A percentile compares a stretch with the other conserved stretches of the same genome.
Evolutionary conservation across 1,140 invertebrate genomes (phyloP).

Genomic region (Hycleus cichorii): DNA sequence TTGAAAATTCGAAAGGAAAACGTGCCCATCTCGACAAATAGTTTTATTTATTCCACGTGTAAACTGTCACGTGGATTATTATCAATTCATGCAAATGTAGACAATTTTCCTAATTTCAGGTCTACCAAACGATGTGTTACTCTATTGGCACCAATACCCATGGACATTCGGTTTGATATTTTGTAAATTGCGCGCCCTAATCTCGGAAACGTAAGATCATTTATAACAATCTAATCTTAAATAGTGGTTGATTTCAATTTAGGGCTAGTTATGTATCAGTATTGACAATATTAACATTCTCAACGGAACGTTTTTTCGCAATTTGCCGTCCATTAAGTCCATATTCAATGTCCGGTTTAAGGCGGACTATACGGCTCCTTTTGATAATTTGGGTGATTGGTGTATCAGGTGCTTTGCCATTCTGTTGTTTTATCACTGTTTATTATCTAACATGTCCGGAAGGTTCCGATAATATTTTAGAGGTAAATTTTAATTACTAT

Average conservation of each 20-base stretch:
- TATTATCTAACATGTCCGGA: constrained; percentile 44
- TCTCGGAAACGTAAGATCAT: constrained; percentile 73
- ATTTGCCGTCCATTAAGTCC: constrained; percentile 83
- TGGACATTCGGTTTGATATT: constrained; percentile 74
- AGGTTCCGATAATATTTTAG: background rate
- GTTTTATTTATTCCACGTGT: no score
- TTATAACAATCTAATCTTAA: background rate
- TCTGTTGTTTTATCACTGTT: constrained; percentile 59
- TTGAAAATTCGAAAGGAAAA: no score
- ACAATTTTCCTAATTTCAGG: constrained; percentile 47
- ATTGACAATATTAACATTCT: constrained; percentile 83
- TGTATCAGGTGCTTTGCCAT: constrained; percentile 69
- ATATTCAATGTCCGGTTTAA: constrained; percentile 71
- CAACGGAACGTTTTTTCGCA: constrained; percentile 80
- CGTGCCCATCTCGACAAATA: no score
- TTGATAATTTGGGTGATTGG: constrained; percentile 69
- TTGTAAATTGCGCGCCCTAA: constrained; percentile 77
- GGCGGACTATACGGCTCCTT: constrained; percentile 75
- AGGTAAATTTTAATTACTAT: background rate
- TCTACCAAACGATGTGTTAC: constrained; percentile 77
- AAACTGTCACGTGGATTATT: no score
- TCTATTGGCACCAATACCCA: constrained; percentile 92
- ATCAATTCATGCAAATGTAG: no score
- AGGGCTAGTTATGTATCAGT: constrained; percentile 85
- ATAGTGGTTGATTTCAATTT: constrained; percentile 17